Percentiles rank a stretch among this genome's conserved stretches.
These are phyloP conservation scores for Sebastes trivittatus DNA, from an alignment of 2,797 vertebrate genomes.

Conservation along the genomic window DNA sequence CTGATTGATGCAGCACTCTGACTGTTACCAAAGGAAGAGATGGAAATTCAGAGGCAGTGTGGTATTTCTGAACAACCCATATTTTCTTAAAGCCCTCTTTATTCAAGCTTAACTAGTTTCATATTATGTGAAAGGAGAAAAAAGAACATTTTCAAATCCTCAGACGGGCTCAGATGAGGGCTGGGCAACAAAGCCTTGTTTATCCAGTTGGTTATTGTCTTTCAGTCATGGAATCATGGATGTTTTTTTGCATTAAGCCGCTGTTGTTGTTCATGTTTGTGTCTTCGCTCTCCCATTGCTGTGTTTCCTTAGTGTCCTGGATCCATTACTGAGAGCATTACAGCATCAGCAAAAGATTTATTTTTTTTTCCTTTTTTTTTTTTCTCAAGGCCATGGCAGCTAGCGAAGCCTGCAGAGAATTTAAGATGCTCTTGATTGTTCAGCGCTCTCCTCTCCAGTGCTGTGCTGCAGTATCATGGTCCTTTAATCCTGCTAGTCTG, in stretches of 20 bases:
- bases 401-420: conserved; percentile 55
- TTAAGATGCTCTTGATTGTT: conserved; percentile 59
- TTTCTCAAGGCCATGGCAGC: conserved; percentile 52
- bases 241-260: conserved; percentile 71
- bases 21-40: conserved; percentile 2
- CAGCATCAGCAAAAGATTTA: conserved; percentile 73
- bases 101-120: conserved; percentile 45
- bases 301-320: conserved; percentile 65
- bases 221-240: conserved; percentile 49
- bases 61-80: conserved; percentile 26
- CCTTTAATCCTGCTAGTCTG: conserved; percentile 32
- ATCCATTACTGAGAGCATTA: conserved; percentile 75
- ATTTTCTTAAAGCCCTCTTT: conserved; percentile 24
- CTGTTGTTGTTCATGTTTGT: conserved; percentile 72
- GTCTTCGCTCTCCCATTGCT: conserved; percentile 59
- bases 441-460: conserved; percentile 2
- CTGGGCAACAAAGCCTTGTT: conserved; percentile 41
- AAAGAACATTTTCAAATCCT: conserved; percentile 11
- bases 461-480: background rate
- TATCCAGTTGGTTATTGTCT: conserved; percentile 66
- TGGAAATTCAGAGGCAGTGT: conserved; percentile 11
- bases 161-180: conserved; percentile 29
- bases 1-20: conserved; percentile 6
- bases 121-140: conserved; percentile 28
- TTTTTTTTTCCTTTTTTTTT: conserved; percentile 24